Conservation (phyloP, 53 echinoderm and acorn worm species). For the Mesocentrotus franciscanus region DNA sequence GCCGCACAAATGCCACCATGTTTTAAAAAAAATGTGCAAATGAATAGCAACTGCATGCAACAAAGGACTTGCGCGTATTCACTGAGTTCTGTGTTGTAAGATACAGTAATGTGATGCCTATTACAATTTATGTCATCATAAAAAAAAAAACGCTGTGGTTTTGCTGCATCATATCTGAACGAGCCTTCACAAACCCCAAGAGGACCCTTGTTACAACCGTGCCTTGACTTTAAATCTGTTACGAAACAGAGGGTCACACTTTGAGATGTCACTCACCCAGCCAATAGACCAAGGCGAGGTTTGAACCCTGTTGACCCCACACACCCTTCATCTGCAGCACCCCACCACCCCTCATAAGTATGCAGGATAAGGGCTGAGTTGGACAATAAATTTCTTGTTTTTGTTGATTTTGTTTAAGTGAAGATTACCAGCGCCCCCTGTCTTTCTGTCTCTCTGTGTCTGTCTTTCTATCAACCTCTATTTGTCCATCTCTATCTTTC, state of each 20-base stretch:
- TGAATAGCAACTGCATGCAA: too few relatives aligned
- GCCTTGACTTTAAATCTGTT: not conserved
- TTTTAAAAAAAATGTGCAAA: too few relatives aligned
- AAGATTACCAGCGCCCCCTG: not conserved
- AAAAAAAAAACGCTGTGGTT: too few relatives aligned
- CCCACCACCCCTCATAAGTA: not conserved
- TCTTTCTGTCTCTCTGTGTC: not conserved
- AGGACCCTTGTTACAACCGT: not conserved
- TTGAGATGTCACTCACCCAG: not conserved
- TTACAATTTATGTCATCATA: too few relatives aligned
- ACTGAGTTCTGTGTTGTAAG: too few relatives aligned
- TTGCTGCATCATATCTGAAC: too few relatives aligned
- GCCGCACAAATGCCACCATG: too few relatives aligned
- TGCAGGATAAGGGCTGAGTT: not conserved
- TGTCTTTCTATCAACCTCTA: not conserved
- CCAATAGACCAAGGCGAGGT: not conserved
- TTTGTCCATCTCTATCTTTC: not conserved
- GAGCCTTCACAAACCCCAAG: not conserved
- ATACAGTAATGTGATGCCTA: too few relatives aligned
- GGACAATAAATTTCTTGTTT: not conserved
- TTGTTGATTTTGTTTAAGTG: too few relatives aligned
- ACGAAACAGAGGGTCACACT: not conserved
- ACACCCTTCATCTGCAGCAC: not conserved
- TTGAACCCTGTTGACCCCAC: not conserved
- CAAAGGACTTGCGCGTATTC: too few relatives aligned